Evolutionary conservation across 37 sponge, comb jelly and placozoan species (phyloP).

Genomic region (Ianthella basta): DNA sequence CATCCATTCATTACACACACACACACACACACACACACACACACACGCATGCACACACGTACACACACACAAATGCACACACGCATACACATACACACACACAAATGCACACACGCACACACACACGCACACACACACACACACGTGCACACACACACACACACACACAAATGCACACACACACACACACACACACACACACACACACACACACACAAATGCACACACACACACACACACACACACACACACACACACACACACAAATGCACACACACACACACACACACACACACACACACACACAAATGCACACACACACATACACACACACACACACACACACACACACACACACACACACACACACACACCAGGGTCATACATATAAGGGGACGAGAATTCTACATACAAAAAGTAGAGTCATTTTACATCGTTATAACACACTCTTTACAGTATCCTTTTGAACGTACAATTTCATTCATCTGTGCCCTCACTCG

Average conservation of each 20-base stretch:
- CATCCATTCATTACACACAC: not conserved
- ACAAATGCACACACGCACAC: constrained; percentile 40
- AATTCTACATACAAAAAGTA: not conserved
- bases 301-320: too few species aligned
- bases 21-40: too few species aligned
- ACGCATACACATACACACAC: not conserved
- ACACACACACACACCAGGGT: not conserved
- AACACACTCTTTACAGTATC: too few species aligned
- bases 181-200: too few species aligned
- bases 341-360: constrained; percentile 39
- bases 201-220: not conserved
- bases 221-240: too few species aligned
- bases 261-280: not conserved
- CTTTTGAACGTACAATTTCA: not conserved
- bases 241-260: too few species aligned
- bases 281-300: too few species aligned
- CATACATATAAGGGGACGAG: not conserved
- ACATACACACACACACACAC: not conserved
- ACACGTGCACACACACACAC: constrained; percentile 37
- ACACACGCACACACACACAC: not conserved
- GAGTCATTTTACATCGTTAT: not conserved
- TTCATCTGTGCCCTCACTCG: not conserved
- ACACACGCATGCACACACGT: not conserved
- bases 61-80: constrained; percentile 26
- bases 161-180: not conserved